These are phyloP conservation scores for Protosalanx chinensis DNA, from an alignment of 2,797 vertebrate species.

Conservation along the genomic window DNA sequence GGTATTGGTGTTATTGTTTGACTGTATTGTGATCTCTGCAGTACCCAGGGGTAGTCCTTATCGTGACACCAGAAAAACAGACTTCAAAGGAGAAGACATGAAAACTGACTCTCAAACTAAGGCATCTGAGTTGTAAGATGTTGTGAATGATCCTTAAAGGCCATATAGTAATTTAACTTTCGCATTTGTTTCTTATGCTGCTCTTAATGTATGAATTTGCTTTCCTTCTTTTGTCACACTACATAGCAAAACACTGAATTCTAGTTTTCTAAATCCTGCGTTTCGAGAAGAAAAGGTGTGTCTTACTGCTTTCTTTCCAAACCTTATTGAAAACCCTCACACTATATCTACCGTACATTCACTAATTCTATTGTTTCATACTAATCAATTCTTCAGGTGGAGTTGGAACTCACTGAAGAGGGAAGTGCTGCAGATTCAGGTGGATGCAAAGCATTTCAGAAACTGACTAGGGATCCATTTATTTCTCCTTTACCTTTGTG, in stretches of 20 bases:
- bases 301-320: background rate
- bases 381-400: constrained; percentile 8
- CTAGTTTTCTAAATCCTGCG: constrained; percentile 36
- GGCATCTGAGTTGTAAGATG: constrained; percentile 16
- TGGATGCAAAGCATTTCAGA: constrained; percentile 21
- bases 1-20: background rate
- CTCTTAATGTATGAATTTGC: background rate
- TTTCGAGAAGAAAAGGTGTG: constrained; percentile 38
- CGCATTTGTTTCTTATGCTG: background rate
- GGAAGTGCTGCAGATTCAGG: constrained; percentile 24
- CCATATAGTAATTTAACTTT: background rate
- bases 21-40: background rate
- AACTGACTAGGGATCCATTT: background rate
- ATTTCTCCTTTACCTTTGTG: background rate
- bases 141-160: background rate
- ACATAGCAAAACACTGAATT: constrained; percentile 24
- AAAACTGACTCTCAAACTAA: background rate
- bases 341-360: background rate
- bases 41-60: background rate
- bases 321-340: background rate
- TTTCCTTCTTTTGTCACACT: background rate
- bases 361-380: background rate
- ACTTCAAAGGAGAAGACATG: background rate
- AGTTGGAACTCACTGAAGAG: constrained; percentile 26
- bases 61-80: background rate